Evolutionary conservation across 1,140 invertebrate genomes (phyloP).

Genomic region (Cephus cinctus): DNA sequence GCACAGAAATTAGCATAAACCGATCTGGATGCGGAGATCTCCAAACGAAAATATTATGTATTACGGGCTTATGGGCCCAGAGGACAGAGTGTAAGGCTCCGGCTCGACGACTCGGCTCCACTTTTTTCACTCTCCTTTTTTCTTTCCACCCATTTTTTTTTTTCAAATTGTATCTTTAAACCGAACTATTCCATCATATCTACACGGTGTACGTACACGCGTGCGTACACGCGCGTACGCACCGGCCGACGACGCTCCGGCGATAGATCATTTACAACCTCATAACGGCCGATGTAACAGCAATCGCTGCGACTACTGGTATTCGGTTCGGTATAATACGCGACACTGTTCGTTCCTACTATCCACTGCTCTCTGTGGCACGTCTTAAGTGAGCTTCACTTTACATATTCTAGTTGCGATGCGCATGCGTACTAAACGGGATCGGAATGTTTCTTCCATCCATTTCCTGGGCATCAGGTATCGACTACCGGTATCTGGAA

Average conservation of each 20-base stretch:
- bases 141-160: neutral
- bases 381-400: too few relatives aligned
- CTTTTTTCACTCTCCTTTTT: constrained; percentile 1
- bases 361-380: too few relatives aligned
- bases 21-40: constrained; percentile 25
- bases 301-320: too few relatives aligned
- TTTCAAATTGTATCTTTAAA: constrained; percentile 30
- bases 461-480: too few relatives aligned
- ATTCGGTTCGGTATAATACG: too few relatives aligned
- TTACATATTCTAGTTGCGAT: too few relatives aligned
- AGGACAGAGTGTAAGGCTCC: neutral
- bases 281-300: neutral
- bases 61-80: constrained; percentile 14
- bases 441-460: too few relatives aligned
- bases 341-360: too few relatives aligned
- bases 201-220: constrained; percentile 16
- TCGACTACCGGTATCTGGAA: too few relatives aligned
- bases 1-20: constrained; percentile 32
- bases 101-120: neutral
- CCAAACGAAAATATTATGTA: constrained; percentile 31
- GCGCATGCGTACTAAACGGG: too few relatives aligned
- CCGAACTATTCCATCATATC: constrained; percentile 27
- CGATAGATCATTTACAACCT: neutral
- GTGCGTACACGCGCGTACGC: neutral
- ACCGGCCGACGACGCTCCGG: neutral